These are phyloP conservation scores for Griposia aprilina DNA, from an alignment of 2,888 invertebrate genomes.

Conservation along the genomic window DNA sequence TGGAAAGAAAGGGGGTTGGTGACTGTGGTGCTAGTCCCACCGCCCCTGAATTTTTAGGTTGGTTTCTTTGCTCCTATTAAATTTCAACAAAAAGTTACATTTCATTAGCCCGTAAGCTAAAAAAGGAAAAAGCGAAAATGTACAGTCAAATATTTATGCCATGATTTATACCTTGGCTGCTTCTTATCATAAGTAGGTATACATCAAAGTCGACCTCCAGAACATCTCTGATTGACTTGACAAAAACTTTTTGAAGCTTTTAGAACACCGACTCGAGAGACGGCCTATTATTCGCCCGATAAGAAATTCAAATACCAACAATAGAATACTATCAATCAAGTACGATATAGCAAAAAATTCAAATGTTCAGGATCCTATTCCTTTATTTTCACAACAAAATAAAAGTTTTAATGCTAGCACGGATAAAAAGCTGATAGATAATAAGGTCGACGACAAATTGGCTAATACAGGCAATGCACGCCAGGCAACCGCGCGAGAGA, in stretches of 20 bases:
- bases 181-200: neutral
- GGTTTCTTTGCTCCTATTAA: neutral
- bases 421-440: slow-evolving; percentile 27
- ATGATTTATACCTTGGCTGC: neutral
- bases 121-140: neutral
- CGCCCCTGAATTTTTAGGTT: neutral
- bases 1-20: slow-evolving; percentile 19
- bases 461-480: slow-evolving; percentile 23
- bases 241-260: neutral
- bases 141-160: neutral
- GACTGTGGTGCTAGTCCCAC: neutral
- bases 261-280: neutral
- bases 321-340: slow-evolving; percentile 1
- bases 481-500: slow-evolving; percentile 67
- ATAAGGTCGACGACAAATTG: slow-evolving; percentile 57
- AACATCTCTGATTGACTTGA: neutral
- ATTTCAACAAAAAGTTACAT: neutral
- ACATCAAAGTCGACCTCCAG: neutral
- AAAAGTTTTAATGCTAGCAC: neutral
- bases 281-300: neutral
- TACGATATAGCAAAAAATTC: neutral
- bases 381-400: neutral
- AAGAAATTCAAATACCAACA: neutral
- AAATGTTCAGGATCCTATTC: neutral
- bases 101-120: neutral